Conservation (phyloP, 2,888 invertebrate species). For the Diplolepis rosae region DNA sequence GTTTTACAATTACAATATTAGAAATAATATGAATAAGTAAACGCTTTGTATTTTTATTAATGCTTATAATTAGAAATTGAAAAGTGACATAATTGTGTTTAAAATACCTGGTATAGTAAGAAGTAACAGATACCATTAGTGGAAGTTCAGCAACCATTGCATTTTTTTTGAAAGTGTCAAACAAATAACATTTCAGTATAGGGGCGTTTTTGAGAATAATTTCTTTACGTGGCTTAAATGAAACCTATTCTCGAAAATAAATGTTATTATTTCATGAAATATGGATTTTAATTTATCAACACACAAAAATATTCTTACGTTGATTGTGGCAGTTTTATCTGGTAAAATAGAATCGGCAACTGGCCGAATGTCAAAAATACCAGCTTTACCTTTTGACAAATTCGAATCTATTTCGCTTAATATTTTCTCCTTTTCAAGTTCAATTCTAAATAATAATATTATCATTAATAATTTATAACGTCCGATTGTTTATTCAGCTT, state of each 20-base stretch:
- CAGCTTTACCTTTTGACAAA: slow-evolving; percentile 45
- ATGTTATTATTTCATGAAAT: neutral
- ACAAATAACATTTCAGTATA: slow-evolving; percentile 57
- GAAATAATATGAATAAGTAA: no score
- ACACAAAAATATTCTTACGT: slow-evolving; percentile 44
- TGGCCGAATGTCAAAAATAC: slow-evolving; percentile 57
- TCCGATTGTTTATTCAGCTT: neutral
- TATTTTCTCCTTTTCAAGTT: slow-evolving; percentile 46
- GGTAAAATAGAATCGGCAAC: slow-evolving; percentile 52
- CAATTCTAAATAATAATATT: slow-evolving; percentile 47
- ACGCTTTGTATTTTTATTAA: no score
- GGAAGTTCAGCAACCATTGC: slow-evolving; percentile 60
- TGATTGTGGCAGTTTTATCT: slow-evolving; percentile 48
- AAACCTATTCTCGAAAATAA: slow-evolving; percentile 44
- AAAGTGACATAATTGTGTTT: neutral
- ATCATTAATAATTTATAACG: neutral
- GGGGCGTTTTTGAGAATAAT: slow-evolving; percentile 53
- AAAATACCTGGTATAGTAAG: slow-evolving; percentile 51
- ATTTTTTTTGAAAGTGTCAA: slow-evolving; percentile 53
- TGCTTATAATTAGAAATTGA: no score
- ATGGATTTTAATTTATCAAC: neutral
- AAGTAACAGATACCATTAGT: slow-evolving; percentile 56
- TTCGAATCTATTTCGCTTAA: slow-evolving; percentile 37
- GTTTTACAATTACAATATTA: neutral
- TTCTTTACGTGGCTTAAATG: slow-evolving; percentile 53